A percentile compares a stretch with the other conserved stretches of the same genome.
These are phyloP conservation scores for Craniophora ligustri DNA, from an alignment of 2,888 invertebrate species.

Conservation along the genomic window DNA sequence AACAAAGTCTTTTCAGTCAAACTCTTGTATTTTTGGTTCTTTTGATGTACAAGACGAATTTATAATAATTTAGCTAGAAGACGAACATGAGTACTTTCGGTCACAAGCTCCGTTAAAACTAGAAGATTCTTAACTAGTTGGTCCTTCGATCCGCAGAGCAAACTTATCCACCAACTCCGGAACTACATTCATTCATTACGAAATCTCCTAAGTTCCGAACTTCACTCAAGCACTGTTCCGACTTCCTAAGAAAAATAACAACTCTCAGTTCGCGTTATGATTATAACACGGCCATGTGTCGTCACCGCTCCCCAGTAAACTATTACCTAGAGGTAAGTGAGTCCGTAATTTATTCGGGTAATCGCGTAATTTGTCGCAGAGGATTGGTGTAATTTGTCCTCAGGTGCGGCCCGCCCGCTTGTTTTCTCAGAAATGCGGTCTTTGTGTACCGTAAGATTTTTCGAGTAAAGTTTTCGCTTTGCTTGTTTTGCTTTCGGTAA, in stretches of 20 bases:
- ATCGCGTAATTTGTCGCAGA: slow-evolving; percentile 77
- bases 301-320: slow-evolving; percentile 58
- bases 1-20: too few relatives aligned
- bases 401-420: slow-evolving; percentile 65
- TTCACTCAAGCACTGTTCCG: slow-evolving; percentile 18
- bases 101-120: background rate
- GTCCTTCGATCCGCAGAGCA: background rate
- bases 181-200: slow-evolving; percentile 1
- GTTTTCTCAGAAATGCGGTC: slow-evolving; percentile 57
- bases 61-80: too few relatives aligned
- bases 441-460: slow-evolving; percentile 19
- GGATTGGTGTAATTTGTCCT: slow-evolving; percentile 74
- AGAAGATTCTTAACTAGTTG: background rate
- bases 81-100: background rate
- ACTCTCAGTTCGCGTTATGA: slow-evolving; percentile 34
- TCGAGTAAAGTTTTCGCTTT: slow-evolving; percentile 40
- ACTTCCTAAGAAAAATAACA: slow-evolving; percentile 43
- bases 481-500: slow-evolving; percentile 26
- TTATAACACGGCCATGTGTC: slow-evolving; percentile 61
- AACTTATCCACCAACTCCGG: background rate
- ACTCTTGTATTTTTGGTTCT: too few relatives aligned
- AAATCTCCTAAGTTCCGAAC: slow-evolving; percentile 24
- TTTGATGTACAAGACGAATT: too few relatives aligned
- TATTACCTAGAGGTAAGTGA: slow-evolving; percentile 62
- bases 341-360: slow-evolving; percentile 79